Conservation (phyloP, 2,888 invertebrate species). For the Perizoma flavofasciatum region DNA sequence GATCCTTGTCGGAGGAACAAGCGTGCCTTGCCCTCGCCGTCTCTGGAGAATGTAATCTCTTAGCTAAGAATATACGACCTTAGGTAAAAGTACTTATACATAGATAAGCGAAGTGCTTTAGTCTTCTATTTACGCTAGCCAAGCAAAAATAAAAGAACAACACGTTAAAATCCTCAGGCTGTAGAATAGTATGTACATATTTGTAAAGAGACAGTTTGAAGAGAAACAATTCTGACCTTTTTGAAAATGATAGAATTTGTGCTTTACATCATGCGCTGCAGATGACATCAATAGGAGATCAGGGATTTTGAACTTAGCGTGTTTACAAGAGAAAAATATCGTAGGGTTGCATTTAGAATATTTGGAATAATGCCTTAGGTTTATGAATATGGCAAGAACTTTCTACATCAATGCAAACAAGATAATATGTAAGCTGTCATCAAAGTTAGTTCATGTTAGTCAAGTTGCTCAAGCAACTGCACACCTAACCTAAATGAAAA, state of each 20-base stretch:
- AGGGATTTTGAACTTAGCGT: no score
- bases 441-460: not conserved
- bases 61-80: slow-evolving; percentile 50
- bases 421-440: no score
- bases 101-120: slow-evolving; percentile 20
- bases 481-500: slow-evolving; percentile 59
- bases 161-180: no score
- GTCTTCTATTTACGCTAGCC: slow-evolving; percentile 5
- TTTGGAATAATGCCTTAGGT: no score
- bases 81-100: slow-evolving; percentile 23
- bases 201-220: no score
- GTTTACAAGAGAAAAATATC: no score
- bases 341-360: no score
- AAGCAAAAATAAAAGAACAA: not conserved
- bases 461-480: slow-evolving; percentile 47
- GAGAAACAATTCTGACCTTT: no score
- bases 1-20: slow-evolving; percentile 68
- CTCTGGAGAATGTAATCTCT: slow-evolving; percentile 60
- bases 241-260: not conserved
- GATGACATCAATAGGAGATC: not conserved
- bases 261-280: not conserved
- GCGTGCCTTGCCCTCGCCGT: slow-evolving; percentile 52
- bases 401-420: no score
- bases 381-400: no score
- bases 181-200: no score